Evolutionary conservation across 1,140 invertebrate species (phyloP).

Genomic region (Onthophagus taurus): DNA sequence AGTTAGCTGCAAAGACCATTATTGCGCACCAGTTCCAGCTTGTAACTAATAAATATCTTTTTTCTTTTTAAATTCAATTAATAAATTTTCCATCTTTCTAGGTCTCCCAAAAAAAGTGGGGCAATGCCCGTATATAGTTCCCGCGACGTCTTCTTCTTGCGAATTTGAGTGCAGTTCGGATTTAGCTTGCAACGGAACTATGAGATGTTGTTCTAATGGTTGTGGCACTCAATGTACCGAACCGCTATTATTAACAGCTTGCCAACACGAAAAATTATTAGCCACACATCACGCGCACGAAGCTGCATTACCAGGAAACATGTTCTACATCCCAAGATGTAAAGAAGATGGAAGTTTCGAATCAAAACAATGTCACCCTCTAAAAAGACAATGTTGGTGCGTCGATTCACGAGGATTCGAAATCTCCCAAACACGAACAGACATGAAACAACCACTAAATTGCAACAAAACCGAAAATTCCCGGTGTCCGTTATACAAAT

Average conservation of each 20-base stretch:
- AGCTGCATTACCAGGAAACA: constrained; percentile 57
- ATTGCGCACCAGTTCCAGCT: constrained; percentile 72
- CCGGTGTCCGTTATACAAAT: constrained; percentile 52
- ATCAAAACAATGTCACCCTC: constrained; percentile 67
- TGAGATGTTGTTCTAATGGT: constrained; percentile 75
- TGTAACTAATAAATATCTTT: constrained; percentile 41
- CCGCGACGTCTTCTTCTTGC: constrained; percentile 58
- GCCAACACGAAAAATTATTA: constrained; percentile 59
- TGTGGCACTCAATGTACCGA: constrained; percentile 72
- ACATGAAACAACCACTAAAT: constrained; percentile 31
- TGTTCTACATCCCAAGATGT: constrained; percentile 73
- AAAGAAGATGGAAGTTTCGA: constrained; percentile 65
- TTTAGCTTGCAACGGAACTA: constrained; percentile 55
- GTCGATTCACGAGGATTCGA: constrained; percentile 77
- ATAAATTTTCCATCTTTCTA: constrained; percentile 20
- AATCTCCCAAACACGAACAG: constrained; percentile 49
- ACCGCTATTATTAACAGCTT: constrained; percentile 64
- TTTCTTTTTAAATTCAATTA: not conserved
- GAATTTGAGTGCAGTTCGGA: constrained; percentile 69
- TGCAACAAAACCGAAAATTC: constrained; percentile 34
- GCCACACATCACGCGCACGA: constrained; percentile 67
- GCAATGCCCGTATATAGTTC: constrained; percentile 73
- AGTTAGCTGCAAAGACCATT: constrained; percentile 66
- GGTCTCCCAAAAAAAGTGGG: constrained; percentile 60
- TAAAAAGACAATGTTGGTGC: constrained; percentile 77